Percentiles rank a stretch among this genome's conserved stretches.
These are phyloP conservation scores for Augochlorella aurata DNA, from an alignment of 2,888 invertebrate genomes.

Conservation along the genomic window DNA sequence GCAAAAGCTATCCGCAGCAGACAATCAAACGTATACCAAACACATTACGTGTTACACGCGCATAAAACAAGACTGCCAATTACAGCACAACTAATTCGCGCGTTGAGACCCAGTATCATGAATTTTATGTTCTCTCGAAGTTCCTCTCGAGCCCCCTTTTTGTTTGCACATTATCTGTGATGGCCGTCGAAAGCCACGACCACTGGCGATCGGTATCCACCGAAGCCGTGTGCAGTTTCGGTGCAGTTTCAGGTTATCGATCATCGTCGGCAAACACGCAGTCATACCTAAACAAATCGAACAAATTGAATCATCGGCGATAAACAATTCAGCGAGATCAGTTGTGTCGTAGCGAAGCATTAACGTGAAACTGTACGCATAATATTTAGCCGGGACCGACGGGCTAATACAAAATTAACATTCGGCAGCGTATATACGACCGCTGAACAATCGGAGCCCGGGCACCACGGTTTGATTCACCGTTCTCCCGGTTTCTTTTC, in stretches of 20 bases:
- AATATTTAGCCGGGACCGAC: background rate
- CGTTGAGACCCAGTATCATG: too few species aligned
- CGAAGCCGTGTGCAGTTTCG: background rate
- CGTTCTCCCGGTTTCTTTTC: background rate
- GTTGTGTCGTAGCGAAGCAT: background rate
- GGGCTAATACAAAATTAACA: constrained; percentile 4
- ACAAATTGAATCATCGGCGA: background rate
- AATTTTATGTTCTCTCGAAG: background rate
- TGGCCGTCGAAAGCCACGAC: background rate
- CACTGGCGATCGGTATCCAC: background rate
- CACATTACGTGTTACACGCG: too few species aligned
- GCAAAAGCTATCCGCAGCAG: too few species aligned
- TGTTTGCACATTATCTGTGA: background rate
- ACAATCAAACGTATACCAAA: too few species aligned
- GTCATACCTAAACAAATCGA: background rate
- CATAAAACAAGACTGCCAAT: too few species aligned
- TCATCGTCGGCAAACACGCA: background rate
- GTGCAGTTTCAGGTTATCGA: too few species aligned
- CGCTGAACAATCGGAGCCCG: background rate
- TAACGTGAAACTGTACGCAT: background rate
- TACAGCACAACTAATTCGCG: too few species aligned
- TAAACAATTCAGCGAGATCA: constrained; percentile 7
- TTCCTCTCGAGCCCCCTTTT: background rate
- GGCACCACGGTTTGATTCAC: background rate
- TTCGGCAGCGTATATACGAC: background rate